Evolutionary conservation across 2,888 invertebrate species (phyloP).

Genomic region (Drosophila fulvimacula): DNA sequence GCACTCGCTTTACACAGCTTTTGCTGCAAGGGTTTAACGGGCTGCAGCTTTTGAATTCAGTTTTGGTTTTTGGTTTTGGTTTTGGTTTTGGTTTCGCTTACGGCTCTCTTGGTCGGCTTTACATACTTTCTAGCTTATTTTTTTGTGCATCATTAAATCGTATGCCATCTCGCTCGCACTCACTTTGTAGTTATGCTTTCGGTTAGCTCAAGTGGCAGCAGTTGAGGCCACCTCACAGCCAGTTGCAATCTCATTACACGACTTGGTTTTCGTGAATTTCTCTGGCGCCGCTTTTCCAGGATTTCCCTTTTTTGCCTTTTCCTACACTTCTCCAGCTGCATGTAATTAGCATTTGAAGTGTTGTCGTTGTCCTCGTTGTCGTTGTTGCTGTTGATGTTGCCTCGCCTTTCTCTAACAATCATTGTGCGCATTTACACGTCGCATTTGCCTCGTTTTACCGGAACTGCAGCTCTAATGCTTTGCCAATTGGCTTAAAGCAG

Average conservation of each 20-base stretch:
- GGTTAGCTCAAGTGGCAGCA: conserved; percentile 24
- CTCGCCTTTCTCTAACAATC: conserved; percentile 18
- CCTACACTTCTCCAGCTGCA: conserved; percentile 45
- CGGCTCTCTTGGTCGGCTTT: conserved; percentile 17
- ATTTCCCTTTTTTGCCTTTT: conserved; percentile 64
- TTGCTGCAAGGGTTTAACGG: conserved; percentile 48
- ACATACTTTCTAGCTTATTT: background rate
- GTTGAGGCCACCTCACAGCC: conserved; percentile 19
- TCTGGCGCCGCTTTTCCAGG: conserved; percentile 55
- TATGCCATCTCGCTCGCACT: conserved; percentile 1
- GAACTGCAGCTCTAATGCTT: conserved; percentile 24
- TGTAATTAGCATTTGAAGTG: conserved; percentile 68
- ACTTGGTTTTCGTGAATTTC: conserved; percentile 43
- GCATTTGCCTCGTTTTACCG: conserved; percentile 11
- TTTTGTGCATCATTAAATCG: conserved; percentile 49
- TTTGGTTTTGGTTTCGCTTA: conserved; percentile 15
- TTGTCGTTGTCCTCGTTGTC: conserved; percentile 1
- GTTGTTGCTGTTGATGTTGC: conserved; percentile 23
- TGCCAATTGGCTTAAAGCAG: conserved; percentile 27
- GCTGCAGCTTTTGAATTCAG: conserved; percentile 35
- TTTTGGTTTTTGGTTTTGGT: conserved; percentile 25
- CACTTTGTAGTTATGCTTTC: conserved; percentile 26
- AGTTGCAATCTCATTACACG: conserved; percentile 53
- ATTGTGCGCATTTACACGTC: conserved; percentile 26
- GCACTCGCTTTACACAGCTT: conserved; percentile 46